These are phyloP conservation scores for Craseonycteris thonglongyai DNA, from an alignment of 2,113 vertebrate genomes.

Conservation along the genomic window DNA sequence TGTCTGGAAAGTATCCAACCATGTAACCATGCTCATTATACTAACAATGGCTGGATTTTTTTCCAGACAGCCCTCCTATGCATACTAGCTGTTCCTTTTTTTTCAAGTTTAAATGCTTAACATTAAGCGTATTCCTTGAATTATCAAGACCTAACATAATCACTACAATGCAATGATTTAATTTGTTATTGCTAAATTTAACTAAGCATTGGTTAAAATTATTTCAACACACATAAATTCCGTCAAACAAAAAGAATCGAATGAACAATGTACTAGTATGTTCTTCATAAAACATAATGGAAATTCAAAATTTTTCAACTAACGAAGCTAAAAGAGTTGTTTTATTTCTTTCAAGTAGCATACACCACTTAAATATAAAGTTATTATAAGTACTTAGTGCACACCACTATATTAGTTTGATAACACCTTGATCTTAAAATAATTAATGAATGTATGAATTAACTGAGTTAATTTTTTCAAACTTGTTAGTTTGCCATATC, in stretches of 20 bases:
- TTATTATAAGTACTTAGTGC: neutral
- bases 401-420: neutral
- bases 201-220: neutral
- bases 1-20: too few species aligned
- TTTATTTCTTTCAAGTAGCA: neutral
- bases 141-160: neutral
- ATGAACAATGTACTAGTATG: neutral
- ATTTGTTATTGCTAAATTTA: neutral
- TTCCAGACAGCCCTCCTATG: too few species aligned
- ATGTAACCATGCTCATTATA: too few species aligned
- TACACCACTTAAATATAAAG: neutral
- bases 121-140: neutral
- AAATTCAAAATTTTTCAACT: neutral
- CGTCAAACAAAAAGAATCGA: neutral
- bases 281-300: neutral
- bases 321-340: neutral
- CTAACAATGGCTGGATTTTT: too few species aligned
- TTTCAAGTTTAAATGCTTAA: neutral
- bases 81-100: neutral
- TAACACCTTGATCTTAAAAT: slow-evolving; percentile 36
- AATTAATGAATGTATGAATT: slow-evolving; percentile 2
- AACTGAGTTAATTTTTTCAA: slow-evolving; percentile 19
- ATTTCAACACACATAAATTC: neutral
- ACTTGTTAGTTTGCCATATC: slow-evolving; percentile 53
- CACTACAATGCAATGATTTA: neutral